A percentile compares a stretch with the other conserved stretches of the same genome.
These are phyloP conservation scores for Labia minor DNA, from an alignment of 2,888 invertebrate genomes.

Conservation along the genomic window DNA sequence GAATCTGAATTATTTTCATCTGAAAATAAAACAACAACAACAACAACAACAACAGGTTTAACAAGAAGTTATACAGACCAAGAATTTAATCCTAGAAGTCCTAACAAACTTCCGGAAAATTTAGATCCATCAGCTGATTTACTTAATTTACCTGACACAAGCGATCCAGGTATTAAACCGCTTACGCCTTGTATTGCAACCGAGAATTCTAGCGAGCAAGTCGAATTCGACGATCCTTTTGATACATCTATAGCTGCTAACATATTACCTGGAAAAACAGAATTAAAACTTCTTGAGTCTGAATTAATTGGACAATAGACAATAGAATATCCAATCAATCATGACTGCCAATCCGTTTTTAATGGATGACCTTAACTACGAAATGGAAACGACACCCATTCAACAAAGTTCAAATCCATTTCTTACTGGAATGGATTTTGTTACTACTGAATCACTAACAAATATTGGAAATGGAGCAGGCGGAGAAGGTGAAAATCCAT, in stretches of 20 bases:
- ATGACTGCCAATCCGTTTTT: conserved; percentile 67
- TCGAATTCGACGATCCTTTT: conserved; percentile 59
- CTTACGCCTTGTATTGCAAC: conserved; percentile 34
- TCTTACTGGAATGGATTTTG: conserved; percentile 42
- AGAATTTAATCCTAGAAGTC: conserved; percentile 28
- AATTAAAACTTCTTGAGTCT: conserved; percentile 63
- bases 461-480: conserved; percentile 16
- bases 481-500: not conserved
- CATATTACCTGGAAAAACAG: conserved; percentile 65
- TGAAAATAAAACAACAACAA: too few species aligned
- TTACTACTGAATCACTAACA: conserved; percentile 23
- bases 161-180: conserved; percentile 24
- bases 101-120: not conserved
- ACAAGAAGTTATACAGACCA: conserved; percentile 31
- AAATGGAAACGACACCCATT: conserved; percentile 29
- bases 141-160: conserved; percentile 29
- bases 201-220: conserved; percentile 19
- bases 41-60: conserved; percentile 32
- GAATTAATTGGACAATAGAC: conserved; percentile 45
- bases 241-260: conserved; percentile 73
- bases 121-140: conserved; percentile 28
- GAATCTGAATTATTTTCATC: conserved; percentile 59
- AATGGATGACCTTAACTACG: conserved; percentile 54
- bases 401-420: conserved; percentile 52
- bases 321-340: conserved; percentile 28